Percentiles rank a stretch among this genome's conserved stretches.
phyloP scores from a whole-genome alignment of 2,113 vertebrate species.

The Cygnus buccinator region DNA sequence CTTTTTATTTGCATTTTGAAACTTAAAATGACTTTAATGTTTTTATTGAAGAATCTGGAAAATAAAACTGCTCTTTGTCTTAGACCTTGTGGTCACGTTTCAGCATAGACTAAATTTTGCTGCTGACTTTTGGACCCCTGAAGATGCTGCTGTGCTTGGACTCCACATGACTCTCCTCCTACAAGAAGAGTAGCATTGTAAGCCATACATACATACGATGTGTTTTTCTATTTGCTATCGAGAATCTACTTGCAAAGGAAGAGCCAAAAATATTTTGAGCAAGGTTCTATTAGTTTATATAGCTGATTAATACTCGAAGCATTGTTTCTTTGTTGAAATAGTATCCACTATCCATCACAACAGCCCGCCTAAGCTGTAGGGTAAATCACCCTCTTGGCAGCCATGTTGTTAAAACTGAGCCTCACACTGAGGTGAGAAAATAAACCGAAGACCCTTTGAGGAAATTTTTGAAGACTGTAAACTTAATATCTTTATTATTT shows the following conservation, averaged over 20 bases:
- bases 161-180: background rate
- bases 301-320: slow-evolving; percentile 14
- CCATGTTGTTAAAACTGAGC: background rate
- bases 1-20: slow-evolving; percentile 20
- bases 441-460: slow-evolving; percentile 4
- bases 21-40: background rate
- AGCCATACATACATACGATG: background rate
- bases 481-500: slow-evolving; percentile 3
- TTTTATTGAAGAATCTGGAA: background rate
- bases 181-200: background rate
- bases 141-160: slow-evolving; percentile 1
- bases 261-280: background rate
- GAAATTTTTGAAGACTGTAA: slow-evolving; percentile 1
- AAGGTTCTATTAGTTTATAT: slow-evolving; percentile 2
- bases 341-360: background rate
- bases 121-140: slow-evolving; percentile 4
- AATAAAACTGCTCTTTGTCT: background rate
- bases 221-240: background rate
- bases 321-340: slow-evolving; percentile 30
- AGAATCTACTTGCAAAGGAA: background rate
- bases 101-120: background rate
- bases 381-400: background rate
- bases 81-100: background rate
- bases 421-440: slow-evolving; percentile 27
- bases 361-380: background rate